These are phyloP conservation scores for Polymixis lichenea DNA, from an alignment of 2,888 invertebrate species.

Conservation along the genomic window DNA sequence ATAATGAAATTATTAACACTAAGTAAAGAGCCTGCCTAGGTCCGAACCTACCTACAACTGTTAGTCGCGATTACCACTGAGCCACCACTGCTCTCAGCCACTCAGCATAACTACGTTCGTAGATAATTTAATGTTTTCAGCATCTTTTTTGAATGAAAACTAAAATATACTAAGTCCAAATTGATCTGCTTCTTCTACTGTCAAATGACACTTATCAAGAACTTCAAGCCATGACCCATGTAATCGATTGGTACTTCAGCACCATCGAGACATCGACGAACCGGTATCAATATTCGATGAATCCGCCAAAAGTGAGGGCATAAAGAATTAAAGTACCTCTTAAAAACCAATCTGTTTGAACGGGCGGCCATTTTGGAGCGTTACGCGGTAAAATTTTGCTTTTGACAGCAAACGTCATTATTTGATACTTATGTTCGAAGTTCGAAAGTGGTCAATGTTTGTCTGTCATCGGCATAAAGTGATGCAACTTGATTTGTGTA, in stretches of 20 bases:
- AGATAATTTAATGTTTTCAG: not conserved
- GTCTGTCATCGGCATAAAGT: constrained; percentile 27
- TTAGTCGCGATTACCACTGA: too few species aligned
- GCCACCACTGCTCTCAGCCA: too few species aligned
- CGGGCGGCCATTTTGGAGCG: constrained; percentile 42
- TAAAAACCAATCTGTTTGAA: constrained; percentile 54
- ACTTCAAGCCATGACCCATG: constrained; percentile 8
- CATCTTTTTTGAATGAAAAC: not conserved
- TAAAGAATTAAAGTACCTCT: constrained; percentile 43
- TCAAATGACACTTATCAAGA: constrained; percentile 14
- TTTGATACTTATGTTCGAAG: constrained; percentile 40
- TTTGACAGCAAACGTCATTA: constrained; percentile 51
- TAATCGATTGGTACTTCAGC: constrained; percentile 33
- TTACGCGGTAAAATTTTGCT: constrained; percentile 48
- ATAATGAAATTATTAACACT: too few species aligned
- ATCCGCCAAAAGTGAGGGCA: constrained; percentile 15
- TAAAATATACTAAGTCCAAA: not conserved
- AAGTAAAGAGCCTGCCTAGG: too few species aligned
- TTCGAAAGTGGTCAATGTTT: constrained; percentile 51
- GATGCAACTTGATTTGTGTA: constrained; percentile 22
- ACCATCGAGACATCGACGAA: constrained; percentile 17
- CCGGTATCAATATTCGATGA: constrained; percentile 52
- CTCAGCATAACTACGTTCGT: too few species aligned
- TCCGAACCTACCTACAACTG: too few species aligned
- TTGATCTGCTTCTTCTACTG: not conserved